Conservation (phyloP, 2,113 vertebrate species). For the Benitochromis conjunctus region DNA sequence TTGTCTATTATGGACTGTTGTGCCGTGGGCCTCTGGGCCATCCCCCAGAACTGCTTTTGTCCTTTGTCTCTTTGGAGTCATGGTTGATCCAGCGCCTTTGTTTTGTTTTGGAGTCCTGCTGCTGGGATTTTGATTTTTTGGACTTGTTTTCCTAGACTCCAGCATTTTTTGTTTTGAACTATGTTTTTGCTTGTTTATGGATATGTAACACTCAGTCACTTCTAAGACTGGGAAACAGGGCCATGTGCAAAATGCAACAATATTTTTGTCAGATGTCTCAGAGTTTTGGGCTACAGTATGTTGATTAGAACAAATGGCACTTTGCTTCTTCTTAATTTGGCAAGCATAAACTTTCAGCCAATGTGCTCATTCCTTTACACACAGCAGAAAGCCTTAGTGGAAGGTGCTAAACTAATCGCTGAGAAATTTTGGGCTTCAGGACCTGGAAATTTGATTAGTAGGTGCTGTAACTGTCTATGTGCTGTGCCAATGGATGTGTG, state of each 20-base stretch:
- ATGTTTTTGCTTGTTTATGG: no score
- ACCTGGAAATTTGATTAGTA: neutral
- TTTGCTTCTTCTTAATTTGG: neutral
- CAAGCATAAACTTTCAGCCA: neutral
- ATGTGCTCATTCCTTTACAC: neutral
- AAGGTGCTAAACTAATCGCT: neutral
- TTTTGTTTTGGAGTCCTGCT: no score
- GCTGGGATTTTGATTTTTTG: no score
- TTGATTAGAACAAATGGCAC: neutral
- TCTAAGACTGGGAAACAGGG: neutral
- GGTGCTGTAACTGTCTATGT: neutral
- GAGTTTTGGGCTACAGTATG: neutral
- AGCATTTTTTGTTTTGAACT: no score
- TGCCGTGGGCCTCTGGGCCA: no score
- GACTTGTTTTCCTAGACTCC: no score
- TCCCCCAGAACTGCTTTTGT: no score
- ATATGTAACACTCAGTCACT: no score
- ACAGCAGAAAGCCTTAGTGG: neutral
- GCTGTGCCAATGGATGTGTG: neutral
- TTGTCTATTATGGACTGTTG: no score
- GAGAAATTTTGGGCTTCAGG: neutral
- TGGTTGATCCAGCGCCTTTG: no score
- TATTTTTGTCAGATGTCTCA: neutral
- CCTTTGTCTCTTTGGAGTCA: no score
- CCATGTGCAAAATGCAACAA: neutral